A percentile compares a stretch with the other conserved stretches of the same genome.
phyloP scores from a whole-genome alignment of 2,888 invertebrate genomes.

The Sphaerophoria rueppellii region DNA sequence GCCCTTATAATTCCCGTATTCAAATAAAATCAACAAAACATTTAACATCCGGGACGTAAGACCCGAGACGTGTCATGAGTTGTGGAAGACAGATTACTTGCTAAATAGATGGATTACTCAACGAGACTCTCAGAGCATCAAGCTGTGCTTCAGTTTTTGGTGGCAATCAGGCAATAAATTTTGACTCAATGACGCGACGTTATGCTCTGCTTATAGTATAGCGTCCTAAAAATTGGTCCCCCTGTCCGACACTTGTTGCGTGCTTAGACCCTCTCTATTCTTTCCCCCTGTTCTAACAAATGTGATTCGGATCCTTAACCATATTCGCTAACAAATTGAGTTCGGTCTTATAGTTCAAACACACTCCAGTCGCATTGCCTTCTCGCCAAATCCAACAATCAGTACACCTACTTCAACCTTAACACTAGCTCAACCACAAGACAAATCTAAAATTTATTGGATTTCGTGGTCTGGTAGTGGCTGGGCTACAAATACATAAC shows the following conservation, averaged over 20 bases:
- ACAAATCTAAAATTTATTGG: slow-evolving; percentile 72
- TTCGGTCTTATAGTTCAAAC: slow-evolving; percentile 37
- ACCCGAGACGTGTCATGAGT: slow-evolving; percentile 61
- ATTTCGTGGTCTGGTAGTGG: slow-evolving; percentile 35
- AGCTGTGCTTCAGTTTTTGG: slow-evolving; percentile 52
- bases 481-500: slow-evolving; percentile 2
- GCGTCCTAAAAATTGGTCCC: slow-evolving; percentile 15
- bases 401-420: slow-evolving; percentile 5
- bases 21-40: slow-evolving; percentile 2
- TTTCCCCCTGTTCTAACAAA: background rate
- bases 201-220: too few relatives aligned
- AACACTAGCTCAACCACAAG: slow-evolving; percentile 41
- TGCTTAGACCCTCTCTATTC: too few relatives aligned
- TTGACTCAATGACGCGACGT: background rate
- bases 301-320: slow-evolving; percentile 32
- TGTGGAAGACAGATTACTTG: slow-evolving; percentile 68
- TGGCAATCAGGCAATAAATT: slow-evolving; percentile 42
- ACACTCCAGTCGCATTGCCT: slow-evolving; percentile 35
- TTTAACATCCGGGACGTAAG: slow-evolving; percentile 55
- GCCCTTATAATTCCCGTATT: background rate
- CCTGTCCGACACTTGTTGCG: slow-evolving; percentile 57
- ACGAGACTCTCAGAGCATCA: slow-evolving; percentile 11
- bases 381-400: background rate
- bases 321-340: slow-evolving; percentile 32
- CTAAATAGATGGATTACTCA: slow-evolving; percentile 65